Conservation (phyloP, 2,888 invertebrate genomes). For the Nasonia oneida region DNA sequence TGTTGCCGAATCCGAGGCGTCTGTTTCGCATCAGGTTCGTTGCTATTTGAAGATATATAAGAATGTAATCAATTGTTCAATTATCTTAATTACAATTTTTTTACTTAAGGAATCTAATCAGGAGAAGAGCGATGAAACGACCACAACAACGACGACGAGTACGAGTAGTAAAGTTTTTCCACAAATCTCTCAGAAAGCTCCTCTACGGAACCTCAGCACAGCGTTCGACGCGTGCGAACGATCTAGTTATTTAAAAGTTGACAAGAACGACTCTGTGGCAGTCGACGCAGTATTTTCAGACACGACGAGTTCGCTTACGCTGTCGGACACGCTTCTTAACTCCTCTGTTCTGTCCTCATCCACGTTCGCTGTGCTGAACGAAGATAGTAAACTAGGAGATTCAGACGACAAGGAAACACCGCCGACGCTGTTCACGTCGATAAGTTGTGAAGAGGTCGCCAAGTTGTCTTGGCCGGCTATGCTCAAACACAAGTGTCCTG, state of each 20-base stretch:
- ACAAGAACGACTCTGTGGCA: conserved; percentile 24
- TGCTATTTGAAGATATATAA: not conserved
- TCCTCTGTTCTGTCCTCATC: conserved; percentile 60
- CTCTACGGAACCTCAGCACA: conserved; percentile 69
- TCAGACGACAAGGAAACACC: conserved; percentile 64
- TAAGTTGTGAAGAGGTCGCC: conserved; percentile 76
- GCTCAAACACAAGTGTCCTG: conserved; percentile 84
- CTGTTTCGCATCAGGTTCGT: conserved; percentile 14
- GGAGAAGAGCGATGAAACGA: conserved; percentile 28
- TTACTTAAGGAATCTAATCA: conserved; percentile 30
- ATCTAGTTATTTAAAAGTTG: conserved; percentile 61
- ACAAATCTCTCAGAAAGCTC: conserved; percentile 37
- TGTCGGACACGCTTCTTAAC: conserved; percentile 55
- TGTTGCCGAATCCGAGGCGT: not conserved
- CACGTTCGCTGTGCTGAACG: conserved; percentile 43
- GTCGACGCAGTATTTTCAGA: conserved; percentile 44
- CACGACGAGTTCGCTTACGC: conserved; percentile 44
- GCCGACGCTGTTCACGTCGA: conserved; percentile 74
- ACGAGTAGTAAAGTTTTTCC: not conserved
- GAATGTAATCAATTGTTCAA: not conserved
- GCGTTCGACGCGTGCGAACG: conserved; percentile 74
- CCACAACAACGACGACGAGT: not conserved
- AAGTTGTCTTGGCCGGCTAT: conserved; percentile 83
- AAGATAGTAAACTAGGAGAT: conserved; percentile 58
- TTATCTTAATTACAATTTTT: not conserved